These are phyloP conservation scores for Elegia similella DNA, from an alignment of 2,888 invertebrate genomes.

Conservation along the genomic window DNA sequence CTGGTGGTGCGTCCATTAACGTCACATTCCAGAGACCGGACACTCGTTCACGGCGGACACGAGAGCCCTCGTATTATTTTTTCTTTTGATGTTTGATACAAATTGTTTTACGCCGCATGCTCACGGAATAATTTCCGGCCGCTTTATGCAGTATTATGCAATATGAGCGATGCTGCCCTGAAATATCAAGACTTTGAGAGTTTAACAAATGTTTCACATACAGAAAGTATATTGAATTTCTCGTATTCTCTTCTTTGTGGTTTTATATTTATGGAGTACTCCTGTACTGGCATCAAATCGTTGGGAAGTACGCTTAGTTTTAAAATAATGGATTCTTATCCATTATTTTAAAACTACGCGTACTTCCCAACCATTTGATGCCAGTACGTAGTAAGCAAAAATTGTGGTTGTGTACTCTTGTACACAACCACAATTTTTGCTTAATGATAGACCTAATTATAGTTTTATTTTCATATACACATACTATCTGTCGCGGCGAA, in stretches of 20 bases:
- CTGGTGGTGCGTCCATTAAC: constrained; percentile 22
- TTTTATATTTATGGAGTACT: too few species aligned
- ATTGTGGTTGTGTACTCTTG: too few species aligned
- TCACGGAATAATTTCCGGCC: constrained; percentile 11
- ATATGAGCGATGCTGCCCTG: constrained; percentile 7
- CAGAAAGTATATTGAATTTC: background rate
- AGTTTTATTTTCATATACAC: too few species aligned
- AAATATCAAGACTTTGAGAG: constrained; percentile 6
- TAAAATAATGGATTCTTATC: too few species aligned
- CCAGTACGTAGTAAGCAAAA: too few species aligned
- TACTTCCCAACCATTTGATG: too few species aligned
- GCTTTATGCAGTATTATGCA: constrained; percentile 5
- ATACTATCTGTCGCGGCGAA: too few species aligned
- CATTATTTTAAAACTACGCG: too few species aligned
- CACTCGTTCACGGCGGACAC: constrained; percentile 17
- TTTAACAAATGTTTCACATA: background rate
- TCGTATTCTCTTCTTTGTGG: background rate
- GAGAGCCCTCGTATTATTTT: constrained; percentile 12
- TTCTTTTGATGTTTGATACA: constrained; percentile 22
- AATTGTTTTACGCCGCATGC: constrained; percentile 15
- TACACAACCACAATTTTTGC: too few species aligned
- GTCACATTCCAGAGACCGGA: constrained; percentile 19
- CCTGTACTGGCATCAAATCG: too few species aligned
- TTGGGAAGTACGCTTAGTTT: too few species aligned
- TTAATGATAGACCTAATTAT: too few species aligned